Percentiles rank a stretch among this genome's conserved stretches.
Conservation (phyloP, 2,113 vertebrate genomes). For the Formicarius rufipectus region DNA sequence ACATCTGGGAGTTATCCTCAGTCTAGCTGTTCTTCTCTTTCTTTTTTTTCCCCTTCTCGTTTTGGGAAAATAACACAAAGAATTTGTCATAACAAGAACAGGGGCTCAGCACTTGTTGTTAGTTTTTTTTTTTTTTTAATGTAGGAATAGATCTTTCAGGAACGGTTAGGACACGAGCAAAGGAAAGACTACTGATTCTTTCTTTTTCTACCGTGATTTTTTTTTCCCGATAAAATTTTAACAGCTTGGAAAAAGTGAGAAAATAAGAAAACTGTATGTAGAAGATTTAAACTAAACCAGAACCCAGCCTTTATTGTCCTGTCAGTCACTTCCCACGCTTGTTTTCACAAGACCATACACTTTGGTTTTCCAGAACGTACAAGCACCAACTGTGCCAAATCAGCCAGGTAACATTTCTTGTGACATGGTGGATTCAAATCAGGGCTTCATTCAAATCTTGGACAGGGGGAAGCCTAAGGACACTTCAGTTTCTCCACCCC, state of each 20-base stretch:
- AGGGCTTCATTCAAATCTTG: neutral
- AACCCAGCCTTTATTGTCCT: neutral
- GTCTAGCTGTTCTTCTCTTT: neutral
- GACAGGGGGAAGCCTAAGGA: neutral
- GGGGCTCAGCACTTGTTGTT: neutral
- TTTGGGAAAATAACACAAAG: neutral
- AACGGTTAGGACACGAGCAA: neutral
- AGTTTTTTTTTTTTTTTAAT: neutral
- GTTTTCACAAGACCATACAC: neutral
- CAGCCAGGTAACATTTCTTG: neutral
- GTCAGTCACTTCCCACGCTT: neutral
- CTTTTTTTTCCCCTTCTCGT: neutral
- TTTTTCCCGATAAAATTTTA: neutral
- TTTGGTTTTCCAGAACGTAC: neutral
- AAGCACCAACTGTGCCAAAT: neutral
- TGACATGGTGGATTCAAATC: neutral
- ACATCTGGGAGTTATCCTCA: neutral
- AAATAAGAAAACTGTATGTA: neutral
- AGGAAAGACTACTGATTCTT: neutral
- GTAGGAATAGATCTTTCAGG: neutral
- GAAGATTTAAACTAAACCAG: neutral
- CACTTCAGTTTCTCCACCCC: neutral
- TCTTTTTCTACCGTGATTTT: neutral
- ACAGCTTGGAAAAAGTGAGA: neutral
- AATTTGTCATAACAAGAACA: neutral